Evolutionary conservation across 2,888 invertebrate genomes (phyloP).

Genomic region (Terebella lapidaria): DNA sequence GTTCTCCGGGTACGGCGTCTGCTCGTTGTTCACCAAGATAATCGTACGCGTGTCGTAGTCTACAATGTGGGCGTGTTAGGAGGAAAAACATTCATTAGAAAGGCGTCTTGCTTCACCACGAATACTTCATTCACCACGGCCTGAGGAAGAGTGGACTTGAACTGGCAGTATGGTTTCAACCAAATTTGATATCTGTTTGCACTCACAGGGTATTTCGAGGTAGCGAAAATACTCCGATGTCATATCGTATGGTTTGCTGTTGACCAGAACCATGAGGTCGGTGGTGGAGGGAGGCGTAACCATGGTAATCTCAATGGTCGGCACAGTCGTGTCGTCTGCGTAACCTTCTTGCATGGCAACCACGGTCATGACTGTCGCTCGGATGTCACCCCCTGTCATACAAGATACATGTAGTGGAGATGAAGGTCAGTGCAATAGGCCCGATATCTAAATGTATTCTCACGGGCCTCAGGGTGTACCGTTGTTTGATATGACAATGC

Average conservation of each 20-base stretch:
- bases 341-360: constrained; percentile 11
- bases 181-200: background rate
- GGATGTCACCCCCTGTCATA: constrained; percentile 9
- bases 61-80: too few relatives aligned
- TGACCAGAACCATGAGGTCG: background rate
- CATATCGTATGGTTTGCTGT: background rate
- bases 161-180: too few relatives aligned
- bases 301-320: background rate
- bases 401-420: too few relatives aligned
- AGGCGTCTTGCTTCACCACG: too few relatives aligned
- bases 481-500: too few relatives aligned
- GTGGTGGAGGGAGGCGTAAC: background rate
- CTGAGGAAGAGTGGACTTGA: too few relatives aligned
- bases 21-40: background rate
- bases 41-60: background rate
- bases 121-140: too few relatives aligned
- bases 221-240: background rate
- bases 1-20: background rate
- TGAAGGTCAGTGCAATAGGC: too few relatives aligned
- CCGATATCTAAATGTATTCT: too few relatives aligned
- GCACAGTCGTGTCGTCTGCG: background rate
- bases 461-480: too few relatives aligned
- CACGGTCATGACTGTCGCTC: constrained; percentile 14
- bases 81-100: too few relatives aligned
- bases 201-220: background rate